phyloP scores from a whole-genome alignment of 2,113 vertebrate genomes.

The Pterocles gutturalis region DNA sequence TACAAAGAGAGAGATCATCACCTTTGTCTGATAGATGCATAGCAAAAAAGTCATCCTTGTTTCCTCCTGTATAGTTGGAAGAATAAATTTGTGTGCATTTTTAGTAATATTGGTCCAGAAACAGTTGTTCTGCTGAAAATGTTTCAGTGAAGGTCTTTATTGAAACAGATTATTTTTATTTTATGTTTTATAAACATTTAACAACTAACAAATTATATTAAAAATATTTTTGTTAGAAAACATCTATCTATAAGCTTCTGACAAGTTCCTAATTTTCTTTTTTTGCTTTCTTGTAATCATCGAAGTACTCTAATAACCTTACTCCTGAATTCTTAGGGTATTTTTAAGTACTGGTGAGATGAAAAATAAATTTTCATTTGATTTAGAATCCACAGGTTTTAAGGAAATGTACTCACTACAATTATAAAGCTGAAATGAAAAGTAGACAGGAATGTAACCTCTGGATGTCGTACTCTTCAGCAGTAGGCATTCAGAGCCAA shows the following conservation, averaged over 20 bases:
- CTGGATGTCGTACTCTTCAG: slow-evolving; percentile 23
- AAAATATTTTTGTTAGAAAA: neutral
- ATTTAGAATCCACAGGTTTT: neutral
- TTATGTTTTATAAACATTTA: neutral
- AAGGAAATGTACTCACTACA: neutral
- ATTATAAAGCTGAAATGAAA: slow-evolving; percentile 24
- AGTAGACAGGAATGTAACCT: slow-evolving; percentile 38
- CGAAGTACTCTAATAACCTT: neutral
- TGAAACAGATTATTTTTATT: neutral
- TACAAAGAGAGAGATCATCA: neutral
- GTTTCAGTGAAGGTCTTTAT: neutral
- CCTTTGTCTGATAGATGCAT: neutral
- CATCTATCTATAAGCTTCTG: neutral
- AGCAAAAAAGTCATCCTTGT: neutral
- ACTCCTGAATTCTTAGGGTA: neutral
- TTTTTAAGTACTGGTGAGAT: neutral
- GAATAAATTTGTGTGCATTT: neutral
- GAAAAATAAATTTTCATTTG: neutral
- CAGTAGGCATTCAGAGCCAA: neutral
- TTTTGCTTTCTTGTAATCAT: neutral
- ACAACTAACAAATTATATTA: neutral
- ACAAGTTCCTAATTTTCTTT: neutral
- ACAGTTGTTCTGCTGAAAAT: neutral
- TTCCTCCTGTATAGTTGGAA: neutral
- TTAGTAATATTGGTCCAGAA: neutral